These are phyloP conservation scores for Brachypodius melanocephalos DNA, from an alignment of 2,113 vertebrate genomes.

Conservation along the genomic window DNA sequence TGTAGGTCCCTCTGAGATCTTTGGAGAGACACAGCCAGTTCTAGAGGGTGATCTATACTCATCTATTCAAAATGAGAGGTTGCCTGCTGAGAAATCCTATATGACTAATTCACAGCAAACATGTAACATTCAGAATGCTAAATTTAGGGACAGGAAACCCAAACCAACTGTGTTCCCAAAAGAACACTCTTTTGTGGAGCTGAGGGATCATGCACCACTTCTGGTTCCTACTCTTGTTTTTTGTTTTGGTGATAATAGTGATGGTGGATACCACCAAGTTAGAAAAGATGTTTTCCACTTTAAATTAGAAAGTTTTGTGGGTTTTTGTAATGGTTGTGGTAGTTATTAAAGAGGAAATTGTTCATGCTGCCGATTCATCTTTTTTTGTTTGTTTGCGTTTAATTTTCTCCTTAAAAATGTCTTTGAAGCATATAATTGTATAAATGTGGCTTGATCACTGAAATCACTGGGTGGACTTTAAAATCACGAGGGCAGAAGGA, in stretches of 20 bases:
- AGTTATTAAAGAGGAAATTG: constrained; percentile 14
- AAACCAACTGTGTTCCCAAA: not conserved
- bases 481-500: constrained; percentile 17
- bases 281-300: constrained; percentile 16
- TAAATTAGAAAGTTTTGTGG: not conserved
- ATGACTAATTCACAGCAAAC: not conserved
- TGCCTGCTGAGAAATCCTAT: not conserved
- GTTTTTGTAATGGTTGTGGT: not conserved
- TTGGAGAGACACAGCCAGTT: not conserved
- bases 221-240: not conserved
- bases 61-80: not conserved
- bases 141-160: constrained; percentile 4
- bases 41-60: not conserved
- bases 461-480: constrained; percentile 43
- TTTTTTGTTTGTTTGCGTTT: not conserved
- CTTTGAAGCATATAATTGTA: constrained; percentile 46
- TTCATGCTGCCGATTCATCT: not conserved
- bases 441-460: constrained; percentile 34
- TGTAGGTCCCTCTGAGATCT: not conserved
- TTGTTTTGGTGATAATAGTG: not conserved
- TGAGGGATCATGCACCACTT: not conserved
- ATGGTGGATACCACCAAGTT: not conserved
- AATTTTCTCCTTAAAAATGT: constrained; percentile 23
- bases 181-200: not conserved
- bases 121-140: not conserved